Base-by-base conservation (phyloP, 2,888 invertebrate species). In the Saturnia pavonia region DNA sequence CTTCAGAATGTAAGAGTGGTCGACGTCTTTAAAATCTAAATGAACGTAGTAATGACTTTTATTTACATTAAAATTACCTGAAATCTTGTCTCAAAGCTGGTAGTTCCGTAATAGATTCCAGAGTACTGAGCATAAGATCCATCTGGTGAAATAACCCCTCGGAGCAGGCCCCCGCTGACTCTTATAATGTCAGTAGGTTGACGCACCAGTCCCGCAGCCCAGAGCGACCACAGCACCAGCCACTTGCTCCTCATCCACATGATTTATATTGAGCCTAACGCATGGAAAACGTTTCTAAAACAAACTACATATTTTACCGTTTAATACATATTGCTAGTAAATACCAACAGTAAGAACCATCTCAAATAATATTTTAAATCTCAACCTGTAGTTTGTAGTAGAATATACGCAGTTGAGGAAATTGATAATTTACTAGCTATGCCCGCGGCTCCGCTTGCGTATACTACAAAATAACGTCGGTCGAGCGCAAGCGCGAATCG, bases 81-180 rank as follows among this genome's bases (percentile, higher is more conserved):
- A 40, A 70, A 70, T 48, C 48, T 70, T 1, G 14, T 76, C 0
- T 74, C 73, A 1, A 73, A 74, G 12, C 74, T 73, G 27, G 75
- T 72, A 1, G 78, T 77, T 4, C 82, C 84, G 54, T 84, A 85
- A 0, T 85, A 85, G 34, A 85, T 80, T 1, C 78, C 78, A 34
- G 80, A 71, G 67, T 82, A 85, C 42, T 77, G 75, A 14, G 70
- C 72, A 69, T 82, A 78, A 6, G 80, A 72, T 43, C 84, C 84
- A 67, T 84, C 83, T 7, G 76, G 75, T 0, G 81, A 74, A 12
- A 84, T 70, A 60, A 70, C 63, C 0, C 80, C 82, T 22, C 79
- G 74, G 71, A 78, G 69, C 69, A 68, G 42, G 1, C 83, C 83
- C 22, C 77, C 73, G 63, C 73, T 68, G 40, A 82, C 78, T 6